Evolutionary conservation across 2,113 vertebrate genomes (phyloP), one percentile per base, ranked within the genome.

Genomic region (Bubo scandiacus): DNA sequence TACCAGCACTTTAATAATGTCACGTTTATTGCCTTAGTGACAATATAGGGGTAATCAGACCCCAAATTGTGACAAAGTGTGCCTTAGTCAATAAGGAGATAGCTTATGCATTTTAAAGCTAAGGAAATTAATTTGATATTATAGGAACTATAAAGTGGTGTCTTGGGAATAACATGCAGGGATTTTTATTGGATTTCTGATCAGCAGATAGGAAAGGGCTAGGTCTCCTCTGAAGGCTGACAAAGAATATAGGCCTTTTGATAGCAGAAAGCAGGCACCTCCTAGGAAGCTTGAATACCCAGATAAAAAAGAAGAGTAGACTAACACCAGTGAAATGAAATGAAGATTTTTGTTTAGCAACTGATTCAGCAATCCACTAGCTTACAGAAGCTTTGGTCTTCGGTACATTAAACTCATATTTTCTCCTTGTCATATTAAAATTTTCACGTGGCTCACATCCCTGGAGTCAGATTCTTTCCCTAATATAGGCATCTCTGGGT

Each of bases 381-480:
- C 45, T 95, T 94, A 90, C 58, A 90, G 55, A 86, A 87, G 73
- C 62, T 95, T 94, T 92, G 93, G 63, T 26, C 91, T 95, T 92
- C 81, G 62, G 89, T 88, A 85, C 91, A 92, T 94, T 92, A 91
- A 94, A 87, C 87, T 91, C 94, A 70, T 96, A 96, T 96, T 96
- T 97, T 93, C 66, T 90, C 51, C 81, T 70, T 94, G 92, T 95
- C 78, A 77, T 95, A 95, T 83, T 80, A 94, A 92, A 94, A 91
- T 90, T 92, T 92, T 86, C 54, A 68, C 4, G 2, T 83, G 63
- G 81, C 91, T 96, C 0, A 0, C 51, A 68, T 85, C 78, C 54
- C 74, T 20, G 22, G 58, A 85, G 78, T 80, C 81, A 95, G 70
- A 91, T 95, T 95, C 81, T 92, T 96, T 91, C 66, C 88, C 92